Conservation (phyloP, 2,888 invertebrate species). For the Folsomia candida region DNA sequence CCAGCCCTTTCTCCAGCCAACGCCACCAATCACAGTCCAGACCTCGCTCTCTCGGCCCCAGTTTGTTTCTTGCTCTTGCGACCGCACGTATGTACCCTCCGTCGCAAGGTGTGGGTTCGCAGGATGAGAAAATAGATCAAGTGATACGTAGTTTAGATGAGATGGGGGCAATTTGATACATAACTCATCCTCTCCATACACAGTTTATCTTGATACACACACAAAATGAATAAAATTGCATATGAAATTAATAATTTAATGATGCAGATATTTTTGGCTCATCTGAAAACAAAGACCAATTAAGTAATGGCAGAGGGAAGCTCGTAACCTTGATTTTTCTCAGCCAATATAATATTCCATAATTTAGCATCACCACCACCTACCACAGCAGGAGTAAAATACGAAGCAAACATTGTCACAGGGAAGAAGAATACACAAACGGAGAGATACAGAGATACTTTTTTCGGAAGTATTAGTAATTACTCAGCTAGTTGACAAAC, state of each 20-base stretch:
- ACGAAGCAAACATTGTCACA: neutral
- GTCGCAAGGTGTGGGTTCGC: too few relatives aligned
- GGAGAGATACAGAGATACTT: neutral
- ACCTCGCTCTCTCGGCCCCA: neutral
- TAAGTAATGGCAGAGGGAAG: neutral
- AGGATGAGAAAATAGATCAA: too few relatives aligned
- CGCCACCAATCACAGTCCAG: constrained; percentile 37
- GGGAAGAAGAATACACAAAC: neutral
- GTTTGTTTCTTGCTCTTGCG: neutral
- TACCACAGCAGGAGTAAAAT: too few relatives aligned
- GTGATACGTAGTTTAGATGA: neutral
- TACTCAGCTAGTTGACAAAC: constrained; percentile 4
- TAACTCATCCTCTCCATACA: neutral
- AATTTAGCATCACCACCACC: too few relatives aligned
- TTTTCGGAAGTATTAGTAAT: neutral
- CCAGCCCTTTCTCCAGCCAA: constrained; percentile 45
- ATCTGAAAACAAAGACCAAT: neutral
- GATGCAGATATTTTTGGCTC: neutral
- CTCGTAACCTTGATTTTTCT: constrained; percentile 7
- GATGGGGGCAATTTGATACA: neutral
- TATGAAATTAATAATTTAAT: neutral
- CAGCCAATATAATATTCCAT: neutral
- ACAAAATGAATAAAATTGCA: neutral
- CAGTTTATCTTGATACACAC: neutral
- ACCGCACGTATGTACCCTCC: too few relatives aligned